These are phyloP conservation scores for Tachina grossa DNA, from an alignment of 2,888 invertebrate species.

Conservation along the genomic window DNA sequence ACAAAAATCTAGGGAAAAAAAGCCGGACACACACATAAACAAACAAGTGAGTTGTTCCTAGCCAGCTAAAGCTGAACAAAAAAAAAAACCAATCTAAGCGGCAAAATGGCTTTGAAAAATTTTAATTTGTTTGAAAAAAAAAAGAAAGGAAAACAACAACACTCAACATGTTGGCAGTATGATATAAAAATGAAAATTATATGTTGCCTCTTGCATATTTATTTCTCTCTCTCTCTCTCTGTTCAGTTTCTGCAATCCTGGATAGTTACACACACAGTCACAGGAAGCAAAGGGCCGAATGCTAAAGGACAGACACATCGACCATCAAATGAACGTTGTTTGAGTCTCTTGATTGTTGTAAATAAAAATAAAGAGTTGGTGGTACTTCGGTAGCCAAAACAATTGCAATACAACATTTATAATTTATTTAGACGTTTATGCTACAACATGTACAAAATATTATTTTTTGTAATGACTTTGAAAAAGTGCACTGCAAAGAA, in stretches of 20 bases:
- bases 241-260: slow-evolving; percentile 31
- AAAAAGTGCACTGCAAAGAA: slow-evolving; percentile 31
- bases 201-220: slow-evolving; percentile 68
- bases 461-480: slow-evolving; percentile 53
- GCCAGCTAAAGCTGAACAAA: slow-evolving; percentile 12
- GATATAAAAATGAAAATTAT: slow-evolving; percentile 67
- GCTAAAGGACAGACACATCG: slow-evolving; percentile 22
- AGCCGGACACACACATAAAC: slow-evolving; percentile 61
- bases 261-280: slow-evolving; percentile 8
- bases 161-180: slow-evolving; percentile 44
- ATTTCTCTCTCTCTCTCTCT: not conserved
- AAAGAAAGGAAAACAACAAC: slow-evolving; percentile 11
- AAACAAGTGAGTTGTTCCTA: not conserved
- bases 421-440: slow-evolving; percentile 74
- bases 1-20: slow-evolving; percentile 51
- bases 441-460: slow-evolving; percentile 51
- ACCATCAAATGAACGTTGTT: slow-evolving; percentile 9
- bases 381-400: slow-evolving; percentile 64
- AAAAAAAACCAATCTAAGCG: slow-evolving; percentile 57
- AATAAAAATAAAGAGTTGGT: slow-evolving; percentile 42
- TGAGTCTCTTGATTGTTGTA: slow-evolving; percentile 22
- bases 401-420: slow-evolving; percentile 73
- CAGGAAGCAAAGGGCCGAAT: slow-evolving; percentile 28
- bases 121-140: slow-evolving; percentile 39
- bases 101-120: slow-evolving; percentile 63